Evolutionary conservation across 2,797 vertebrate genomes (phyloP), one percentile per base, ranked within the genome.

Genomic region (Myotis daubentonii): DNA sequence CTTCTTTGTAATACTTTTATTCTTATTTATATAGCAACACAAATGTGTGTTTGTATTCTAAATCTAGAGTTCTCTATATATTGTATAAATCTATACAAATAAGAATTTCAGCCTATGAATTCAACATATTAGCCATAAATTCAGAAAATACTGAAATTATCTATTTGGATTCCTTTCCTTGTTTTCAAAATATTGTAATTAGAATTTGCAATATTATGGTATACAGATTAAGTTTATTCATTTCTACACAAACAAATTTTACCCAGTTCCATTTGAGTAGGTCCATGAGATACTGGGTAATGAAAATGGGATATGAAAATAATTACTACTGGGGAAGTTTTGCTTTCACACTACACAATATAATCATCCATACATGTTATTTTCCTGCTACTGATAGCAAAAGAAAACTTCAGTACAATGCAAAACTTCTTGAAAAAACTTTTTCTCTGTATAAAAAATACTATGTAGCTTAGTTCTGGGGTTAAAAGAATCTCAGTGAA

Each of bases 231-330:
- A 90, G 75, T 91, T 94, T 92, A 93, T 86, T 95, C n/a, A 95
- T 91, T 96, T 95, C 44, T 76, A 79, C 28, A 88, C 0, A 16
- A 91, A 89, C 65, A 96, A 79, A 96, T 95, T 93, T 93, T 76
- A 78, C 22, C 90, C 44, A 75, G 89, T 94, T 95, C 70, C 79
- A 91, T 92, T 60, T 91, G 82, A 91, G 65, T 94, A 92, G 36
- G 55, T 85, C 49, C n/a, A 92, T 70, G 72, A 95, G 68, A 95
- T 65, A 95, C 2, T 78, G 19, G 16, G 51, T 78, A 95, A 79
- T 92, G 60, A 70, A 93, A 92, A 92, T 25, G n/a, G 20, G 82
- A 94, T 89, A 55, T 41, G 68, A 95, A 95, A 95, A 62, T 95
- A 91, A 96, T 91, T 95, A 87, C 74, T 36, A 80, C 4, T 65